These are phyloP conservation scores for Lasioglossum calceatum DNA, from an alignment of 2,888 invertebrate genomes.

Conservation along the genomic window DNA sequence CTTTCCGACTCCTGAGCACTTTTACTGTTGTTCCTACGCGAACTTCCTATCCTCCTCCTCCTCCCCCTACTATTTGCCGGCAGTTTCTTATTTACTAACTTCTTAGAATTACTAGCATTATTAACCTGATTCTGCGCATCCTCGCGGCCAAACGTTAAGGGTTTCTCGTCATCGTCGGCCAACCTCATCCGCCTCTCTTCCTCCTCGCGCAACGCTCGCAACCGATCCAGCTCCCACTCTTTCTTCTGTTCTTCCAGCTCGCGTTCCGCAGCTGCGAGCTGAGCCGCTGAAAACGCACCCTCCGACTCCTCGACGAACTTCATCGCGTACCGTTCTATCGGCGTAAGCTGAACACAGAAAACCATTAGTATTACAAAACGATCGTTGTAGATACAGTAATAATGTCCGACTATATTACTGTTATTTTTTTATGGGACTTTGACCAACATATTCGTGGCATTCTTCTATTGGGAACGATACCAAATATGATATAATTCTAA, in stretches of 20 bases:
- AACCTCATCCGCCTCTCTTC: constrained; percentile 87
- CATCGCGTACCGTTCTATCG: constrained; percentile 98
- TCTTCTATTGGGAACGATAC: too few species aligned
- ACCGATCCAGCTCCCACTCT: constrained; percentile 94
- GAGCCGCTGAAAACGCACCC: constrained; percentile 92
- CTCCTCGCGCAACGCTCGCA: constrained; percentile 89
- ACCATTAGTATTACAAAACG: neutral
- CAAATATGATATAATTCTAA: too few species aligned
- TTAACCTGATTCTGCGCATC: constrained; percentile 95
- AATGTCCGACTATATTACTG: too few species aligned
- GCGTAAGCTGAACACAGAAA: constrained; percentile 89
- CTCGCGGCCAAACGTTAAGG: constrained; percentile 91
- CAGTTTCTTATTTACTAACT: constrained; percentile 76
- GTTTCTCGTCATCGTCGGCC: constrained; percentile 88
- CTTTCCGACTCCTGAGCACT: constrained; percentile 74
- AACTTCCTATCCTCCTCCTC: constrained; percentile 73
- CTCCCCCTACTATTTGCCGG: constrained; percentile 72
- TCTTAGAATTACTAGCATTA: constrained; percentile 84
- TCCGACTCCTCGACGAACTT: constrained; percentile 95
- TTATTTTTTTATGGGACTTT: too few species aligned
- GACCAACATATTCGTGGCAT: too few species aligned
- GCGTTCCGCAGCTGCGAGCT: constrained; percentile 94
- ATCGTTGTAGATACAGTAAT: neutral
- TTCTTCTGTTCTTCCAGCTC: constrained; percentile 94
- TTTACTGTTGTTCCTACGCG: constrained; percentile 72